Evolutionary conservation across 2,797 vertebrate species (phyloP).

Genomic region (Gymnothorax javanicus): DNA sequence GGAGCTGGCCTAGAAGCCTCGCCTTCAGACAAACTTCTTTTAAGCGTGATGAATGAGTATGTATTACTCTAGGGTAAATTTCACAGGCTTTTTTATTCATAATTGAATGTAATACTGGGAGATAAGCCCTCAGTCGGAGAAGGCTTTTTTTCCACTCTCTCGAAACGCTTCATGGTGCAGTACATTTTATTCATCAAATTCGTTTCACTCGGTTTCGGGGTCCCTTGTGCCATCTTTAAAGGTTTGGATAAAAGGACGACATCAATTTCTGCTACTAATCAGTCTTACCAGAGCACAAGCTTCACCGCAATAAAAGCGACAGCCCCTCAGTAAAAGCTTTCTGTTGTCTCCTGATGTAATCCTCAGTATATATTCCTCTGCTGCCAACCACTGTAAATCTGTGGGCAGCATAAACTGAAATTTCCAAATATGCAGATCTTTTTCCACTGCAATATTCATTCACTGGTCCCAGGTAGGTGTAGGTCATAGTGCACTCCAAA

Average conservation of each 20-base stretch:
- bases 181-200: constrained; percentile 78
- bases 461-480: not conserved
- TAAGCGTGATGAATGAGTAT: constrained; percentile 57
- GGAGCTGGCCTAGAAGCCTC: constrained; percentile 3
- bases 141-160: constrained; percentile 53
- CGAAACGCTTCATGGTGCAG: constrained; percentile 71
- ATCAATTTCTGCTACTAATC: constrained; percentile 75
- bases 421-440: not conserved
- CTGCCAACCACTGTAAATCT: not conserved
- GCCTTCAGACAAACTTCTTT: constrained; percentile 38
- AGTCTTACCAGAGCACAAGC: constrained; percentile 64
- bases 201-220: constrained; percentile 69
- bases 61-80: constrained; percentile 64
- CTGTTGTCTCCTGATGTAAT: constrained; percentile 40
- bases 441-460: not conserved
- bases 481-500: not conserved
- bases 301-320: not conserved
- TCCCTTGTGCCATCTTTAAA: constrained; percentile 73
- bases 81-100: constrained; percentile 69
- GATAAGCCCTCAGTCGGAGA: constrained; percentile 63
- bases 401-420: not conserved
- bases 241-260: constrained; percentile 72
- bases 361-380: not conserved
- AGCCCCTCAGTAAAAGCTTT: constrained; percentile 58
- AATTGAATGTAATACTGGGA: constrained; percentile 72